phyloP scores from a whole-genome alignment of 2,888 invertebrate genomes.

The Linnaemya tessellans region DNA sequence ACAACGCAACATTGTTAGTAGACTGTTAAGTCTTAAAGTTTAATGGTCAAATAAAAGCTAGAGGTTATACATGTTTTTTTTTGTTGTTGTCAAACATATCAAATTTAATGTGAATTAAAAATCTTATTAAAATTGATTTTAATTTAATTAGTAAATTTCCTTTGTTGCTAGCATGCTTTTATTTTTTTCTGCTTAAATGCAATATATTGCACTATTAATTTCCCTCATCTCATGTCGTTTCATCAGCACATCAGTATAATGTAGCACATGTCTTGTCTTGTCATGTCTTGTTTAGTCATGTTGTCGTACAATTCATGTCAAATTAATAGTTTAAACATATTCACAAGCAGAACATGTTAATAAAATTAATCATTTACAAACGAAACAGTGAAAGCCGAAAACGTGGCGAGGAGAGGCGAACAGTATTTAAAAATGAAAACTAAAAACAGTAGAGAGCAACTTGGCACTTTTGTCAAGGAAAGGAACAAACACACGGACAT shows the following conservation, averaged over 20 bases:
- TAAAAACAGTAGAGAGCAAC: neutral
- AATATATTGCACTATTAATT: constrained; percentile 32
- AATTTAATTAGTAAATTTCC: constrained; percentile 42
- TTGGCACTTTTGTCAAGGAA: neutral
- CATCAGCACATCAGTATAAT: constrained; percentile 49
- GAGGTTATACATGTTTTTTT: neutral
- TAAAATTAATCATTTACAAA: constrained; percentile 46
- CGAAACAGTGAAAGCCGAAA: neutral
- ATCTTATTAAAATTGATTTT: constrained; percentile 30
- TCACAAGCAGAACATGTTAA: constrained; percentile 40
- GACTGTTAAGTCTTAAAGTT: constrained; percentile 31
- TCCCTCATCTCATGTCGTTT: constrained; percentile 27
- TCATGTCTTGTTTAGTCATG: constrained; percentile 42
- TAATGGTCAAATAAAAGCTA: neutral
- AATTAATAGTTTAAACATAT: constrained; percentile 60
- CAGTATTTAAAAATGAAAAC: neutral
- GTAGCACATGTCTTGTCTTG: constrained; percentile 52
- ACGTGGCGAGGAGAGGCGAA: neutral
- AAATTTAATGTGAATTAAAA: neutral
- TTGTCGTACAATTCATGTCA: constrained; percentile 58
- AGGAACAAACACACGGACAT: neutral
- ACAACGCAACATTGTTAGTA: neutral
- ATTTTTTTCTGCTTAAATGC: constrained; percentile 9
- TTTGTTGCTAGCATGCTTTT: constrained; percentile 18
- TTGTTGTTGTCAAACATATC: neutral